Evolutionary conservation across 2,797 vertebrate genomes (phyloP), one percentile per base, ranked within the genome.

Genomic region (Rhyacichthys aspro): DNA sequence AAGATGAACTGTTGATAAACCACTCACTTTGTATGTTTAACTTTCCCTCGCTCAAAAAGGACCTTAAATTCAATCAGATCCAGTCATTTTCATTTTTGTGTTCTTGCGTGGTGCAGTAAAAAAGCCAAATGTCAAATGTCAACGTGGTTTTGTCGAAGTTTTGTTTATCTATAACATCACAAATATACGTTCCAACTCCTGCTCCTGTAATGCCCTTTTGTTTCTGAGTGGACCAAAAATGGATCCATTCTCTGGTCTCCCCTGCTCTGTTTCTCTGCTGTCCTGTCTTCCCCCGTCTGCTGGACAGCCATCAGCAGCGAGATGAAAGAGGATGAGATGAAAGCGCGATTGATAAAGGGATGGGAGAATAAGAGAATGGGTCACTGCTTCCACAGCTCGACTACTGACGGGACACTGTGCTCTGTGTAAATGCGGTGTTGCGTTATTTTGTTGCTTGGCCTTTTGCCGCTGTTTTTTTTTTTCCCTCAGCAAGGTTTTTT

Each of bases 301-400:
- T 70, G 64, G 72, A 59, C 74, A 72, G 60, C 69, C 62, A 67
- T 82, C 72, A 77, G 63, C 19, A 38, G 48, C 2, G 43, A 79
- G 76, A 87, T 85, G 70, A 87, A 89, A 80, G 81, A 56, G 59
- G 33, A 49, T 49, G 69, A 83, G 79, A 86, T 85, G 83, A 89
- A 83, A 88, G 77, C 70, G 23, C 15, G 53, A 58, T 64, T 73
- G 81, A 79, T 80, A 69, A 83, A 72, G 72, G 62, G 78, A 78
- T 72, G 67, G 49, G 60, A 76, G 72, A 63, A 86, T 72, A 65
- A 69, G 66, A 81, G 86, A 74, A 83, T 72, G 78, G 82, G 77
- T 84, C 71, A 81, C 17, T 74, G 78, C 72, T 45, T 72, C 70
- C 66, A 61, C 61, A 46, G 61, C 64, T 76, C 55, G 23, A 76